phyloP scores from a whole-genome alignment of 1,140 invertebrate species.

The Monomorium pharaonis region DNA sequence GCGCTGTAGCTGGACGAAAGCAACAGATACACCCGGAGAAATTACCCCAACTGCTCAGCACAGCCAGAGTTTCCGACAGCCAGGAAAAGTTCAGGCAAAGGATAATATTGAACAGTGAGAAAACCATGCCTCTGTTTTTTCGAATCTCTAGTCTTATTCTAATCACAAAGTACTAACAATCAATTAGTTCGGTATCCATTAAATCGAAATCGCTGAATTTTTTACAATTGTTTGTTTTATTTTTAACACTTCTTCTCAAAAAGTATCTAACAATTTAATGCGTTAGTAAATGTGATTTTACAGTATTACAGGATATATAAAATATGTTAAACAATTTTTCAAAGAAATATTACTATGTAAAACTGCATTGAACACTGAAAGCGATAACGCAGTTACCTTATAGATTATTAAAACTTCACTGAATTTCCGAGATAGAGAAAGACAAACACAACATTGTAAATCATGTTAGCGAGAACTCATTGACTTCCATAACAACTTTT shows the following conservation, averaged over 20 bases:
- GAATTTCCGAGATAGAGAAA: background rate
- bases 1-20: slow-evolving; percentile 84
- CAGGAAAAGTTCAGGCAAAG: slow-evolving; percentile 79
- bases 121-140: slow-evolving; percentile 74
- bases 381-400: background rate
- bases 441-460: slow-evolving; percentile 16
- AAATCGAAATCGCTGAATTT: background rate
- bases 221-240: background rate
- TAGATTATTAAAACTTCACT: slow-evolving; percentile 52
- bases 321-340: background rate
- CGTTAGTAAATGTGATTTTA: background rate
- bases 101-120: slow-evolving; percentile 75
- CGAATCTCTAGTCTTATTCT: slow-evolving; percentile 55
- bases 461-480: slow-evolving; percentile 3
- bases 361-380: background rate
- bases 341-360: background rate
- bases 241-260: background rate
- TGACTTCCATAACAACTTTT: background rate
- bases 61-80: slow-evolving; percentile 78
- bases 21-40: slow-evolving; percentile 81
- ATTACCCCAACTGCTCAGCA: slow-evolving; percentile 80
- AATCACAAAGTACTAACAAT: slow-evolving; percentile 20
- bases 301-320: background rate
- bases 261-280: background rate
- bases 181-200: background rate